Conservation (phyloP, 2,113 vertebrate species). For the Mirounga angustirostris region DNA sequence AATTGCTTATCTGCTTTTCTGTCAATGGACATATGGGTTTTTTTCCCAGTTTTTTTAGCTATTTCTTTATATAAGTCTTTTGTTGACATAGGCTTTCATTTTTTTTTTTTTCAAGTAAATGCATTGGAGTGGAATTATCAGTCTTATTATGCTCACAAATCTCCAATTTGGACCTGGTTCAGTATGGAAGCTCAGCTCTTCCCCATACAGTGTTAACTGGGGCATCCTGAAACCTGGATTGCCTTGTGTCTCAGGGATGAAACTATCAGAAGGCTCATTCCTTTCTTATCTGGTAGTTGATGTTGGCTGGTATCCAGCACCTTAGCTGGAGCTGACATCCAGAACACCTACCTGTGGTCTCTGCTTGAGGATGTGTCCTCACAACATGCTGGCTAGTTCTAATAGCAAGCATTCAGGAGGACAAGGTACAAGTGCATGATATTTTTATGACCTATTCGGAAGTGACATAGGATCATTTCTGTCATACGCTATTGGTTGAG, state of each 20-base stretch:
- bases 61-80: not conserved
- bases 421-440: not conserved
- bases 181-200: not conserved
- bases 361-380: not conserved
- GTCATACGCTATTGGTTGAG: not conserved
- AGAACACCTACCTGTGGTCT: rapidly evolving
- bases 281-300: not conserved
- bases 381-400: not conserved
- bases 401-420: not conserved
- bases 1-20: not conserved
- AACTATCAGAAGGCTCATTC: not conserved
- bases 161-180: not conserved
- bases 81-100: not conserved
- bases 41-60: not conserved
- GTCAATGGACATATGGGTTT: not conserved
- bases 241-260: not conserved
- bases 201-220: not conserved
- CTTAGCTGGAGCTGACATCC: not conserved
- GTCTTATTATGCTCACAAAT: not conserved
- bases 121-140: not conserved
- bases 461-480: not conserved
- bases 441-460: not conserved
- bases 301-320: too few relatives aligned
- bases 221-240: not conserved
- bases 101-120: not conserved